Base-by-base conservation (phyloP, 2,113 vertebrate species). In the Nesogale talazaci region DNA sequence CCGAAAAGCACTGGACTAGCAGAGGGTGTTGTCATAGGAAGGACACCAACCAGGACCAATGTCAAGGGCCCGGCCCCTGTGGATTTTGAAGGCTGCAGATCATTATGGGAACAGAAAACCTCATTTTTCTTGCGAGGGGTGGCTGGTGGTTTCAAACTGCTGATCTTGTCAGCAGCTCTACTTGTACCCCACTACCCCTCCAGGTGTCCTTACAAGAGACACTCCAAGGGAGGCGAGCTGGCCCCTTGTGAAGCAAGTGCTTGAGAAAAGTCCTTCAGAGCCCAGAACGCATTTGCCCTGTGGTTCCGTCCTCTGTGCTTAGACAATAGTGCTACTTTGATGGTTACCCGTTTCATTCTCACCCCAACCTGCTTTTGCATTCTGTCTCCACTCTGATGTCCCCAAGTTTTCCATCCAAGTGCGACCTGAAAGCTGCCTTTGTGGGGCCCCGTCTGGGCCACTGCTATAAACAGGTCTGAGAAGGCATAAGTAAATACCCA, bases 361-460 rank as follows among this genome's bases (percentile, higher is more conserved):
- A n/a, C 59, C 59, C 3, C 40, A n/a, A 15, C 52, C 61, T 80
- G 83, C 83, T 76, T 74, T 42, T 3, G 20, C 84, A 79, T 52
- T 74, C 42, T 42, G 0, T 70, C 27, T 6, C 34, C 67, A 4
- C 0, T 1, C 22, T 29, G 10, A 2, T 59, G 84, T 75, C 84
- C 83, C 22, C 3, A 27, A 25, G 27, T 52, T 92, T 82, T 78
- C 61, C 70, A 88, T 67, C 31, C 0, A 0, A 40, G 65, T 38
- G 17, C 5, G 20, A 38, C 46, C 57, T 90, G 70, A 88, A 90
- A 80, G 80, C 76, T 31, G 17, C 34, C 88, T 91, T 83, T 76
- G 81, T 80, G 65, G 84, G n/a, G 34, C 57, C 76, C 11, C 27
- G 20, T 31, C 65, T 4, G 52, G 27, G 67, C 27, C 77, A 15